Evolutionary conservation across 2,888 invertebrate species (phyloP), one percentile per base, ranked within the genome.

Genomic region (Luffia ferchaultella): DNA sequence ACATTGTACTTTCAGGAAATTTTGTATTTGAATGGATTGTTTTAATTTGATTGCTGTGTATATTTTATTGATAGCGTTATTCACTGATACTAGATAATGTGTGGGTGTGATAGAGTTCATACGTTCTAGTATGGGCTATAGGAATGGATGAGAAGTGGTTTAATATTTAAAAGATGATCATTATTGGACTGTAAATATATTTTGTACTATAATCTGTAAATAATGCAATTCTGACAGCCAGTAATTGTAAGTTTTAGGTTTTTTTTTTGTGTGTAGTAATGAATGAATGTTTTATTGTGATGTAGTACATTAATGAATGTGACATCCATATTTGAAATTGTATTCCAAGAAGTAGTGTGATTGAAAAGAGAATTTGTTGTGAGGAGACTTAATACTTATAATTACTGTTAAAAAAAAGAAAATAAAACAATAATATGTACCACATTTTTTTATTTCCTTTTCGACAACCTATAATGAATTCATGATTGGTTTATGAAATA

Each of bases 171-270:
- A n/a, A 3, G 3, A 12, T 30, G 30, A 30, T 30, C 3, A 30
- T 30, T 30, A 30, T 30, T 30, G 3, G 30, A 67, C 56, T 78
- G 78, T 79, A 79, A 73, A 80, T 80, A 76, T 69, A 68, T 68
- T 67, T 47, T 66, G 65, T 20, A 19, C 50, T 58, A 58, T 58
- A 60, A 49, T 2, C 15, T 73, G 70, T 77, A 74, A 66, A 74
- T 73, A 71, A 55, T 63, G 58, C 59, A 56, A 60, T 58, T 50
- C 12, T 58, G 52, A 43, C 54, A 54, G 52, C 58, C 76, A 77
- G 77, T 70, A 56, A 75, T 80, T 79, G 73, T 80, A 76, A 78
- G 79, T 77, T 72, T 66, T 70, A 70, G 57, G 72, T 73, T 30
- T 30, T 12, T 30, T 3, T 30, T 30, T 30, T 12, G 30, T 30